Conservation (phyloP, 2,113 vertebrate genomes). For the Notarius quadriscutis region DNA sequence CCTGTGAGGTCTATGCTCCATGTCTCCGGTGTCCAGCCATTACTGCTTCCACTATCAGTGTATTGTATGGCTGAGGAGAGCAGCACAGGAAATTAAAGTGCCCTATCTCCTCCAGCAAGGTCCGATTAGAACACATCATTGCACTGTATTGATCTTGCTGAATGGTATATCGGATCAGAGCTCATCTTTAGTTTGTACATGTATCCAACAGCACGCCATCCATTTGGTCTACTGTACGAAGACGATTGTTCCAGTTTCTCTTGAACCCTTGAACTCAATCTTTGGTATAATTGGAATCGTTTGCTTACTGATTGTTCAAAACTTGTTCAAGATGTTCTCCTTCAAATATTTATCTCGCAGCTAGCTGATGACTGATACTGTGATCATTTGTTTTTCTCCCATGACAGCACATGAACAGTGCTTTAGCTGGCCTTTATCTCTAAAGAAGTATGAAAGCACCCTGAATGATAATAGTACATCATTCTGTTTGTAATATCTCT, state of each 20-base stretch:
- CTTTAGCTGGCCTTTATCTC: not conserved
- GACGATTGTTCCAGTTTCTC: not conserved
- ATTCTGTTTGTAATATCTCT: not conserved
- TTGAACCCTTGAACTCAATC: not conserved
- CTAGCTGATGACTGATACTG: not conserved
- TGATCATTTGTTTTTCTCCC: not conserved
- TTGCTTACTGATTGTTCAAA: not conserved
- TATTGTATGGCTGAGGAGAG: not conserved
- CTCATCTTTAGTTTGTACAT: not conserved
- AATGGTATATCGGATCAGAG: not conserved
- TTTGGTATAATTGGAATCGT: not conserved
- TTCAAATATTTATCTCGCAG: not conserved
- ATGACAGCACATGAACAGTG: not conserved
- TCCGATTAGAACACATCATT: not conserved
- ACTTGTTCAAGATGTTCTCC: not conserved
- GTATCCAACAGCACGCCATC: not conserved
- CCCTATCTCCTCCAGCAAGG: not conserved
- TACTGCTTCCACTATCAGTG: not conserved
- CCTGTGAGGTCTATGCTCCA: not conserved
- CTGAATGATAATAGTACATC: not conserved
- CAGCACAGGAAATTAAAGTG: conserved; percentile 6
- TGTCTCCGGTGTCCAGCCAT: not conserved
- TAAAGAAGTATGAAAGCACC: not conserved
- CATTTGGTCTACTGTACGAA: not conserved
- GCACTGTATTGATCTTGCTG: conserved; percentile 25